Conservation (phyloP, 2,797 vertebrate genomes). For the Helarctos malayanus region DNA sequence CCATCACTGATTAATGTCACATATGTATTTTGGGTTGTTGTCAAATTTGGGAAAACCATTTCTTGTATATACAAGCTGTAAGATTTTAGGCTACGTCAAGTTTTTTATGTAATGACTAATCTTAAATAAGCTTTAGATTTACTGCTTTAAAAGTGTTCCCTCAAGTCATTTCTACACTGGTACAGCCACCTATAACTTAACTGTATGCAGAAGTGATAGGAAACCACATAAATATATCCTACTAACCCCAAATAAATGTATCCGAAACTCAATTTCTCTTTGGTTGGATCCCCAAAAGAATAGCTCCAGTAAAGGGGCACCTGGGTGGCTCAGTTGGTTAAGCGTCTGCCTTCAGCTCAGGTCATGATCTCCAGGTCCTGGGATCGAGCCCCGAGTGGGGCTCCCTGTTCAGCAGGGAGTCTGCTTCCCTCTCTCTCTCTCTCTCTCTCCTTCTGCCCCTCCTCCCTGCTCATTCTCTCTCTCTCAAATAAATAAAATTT, state of each 20-base stretch:
- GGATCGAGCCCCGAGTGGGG: no score
- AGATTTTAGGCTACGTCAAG: background rate
- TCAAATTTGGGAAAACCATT: background rate
- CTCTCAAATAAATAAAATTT: no score
- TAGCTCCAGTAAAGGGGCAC: background rate
- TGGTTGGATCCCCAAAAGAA: background rate
- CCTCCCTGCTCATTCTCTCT: no score
- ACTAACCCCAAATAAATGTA: conserved; percentile 9
- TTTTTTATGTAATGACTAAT: conserved; percentile 14
- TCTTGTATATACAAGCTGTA: background rate
- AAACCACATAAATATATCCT: conserved; percentile 29
- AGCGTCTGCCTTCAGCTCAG: no score
- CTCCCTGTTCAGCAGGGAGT: no score
- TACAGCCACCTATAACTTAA: background rate
- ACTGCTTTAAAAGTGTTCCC: conserved; percentile 1
- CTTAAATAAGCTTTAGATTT: conserved; percentile 38
- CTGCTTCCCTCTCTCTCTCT: no score
- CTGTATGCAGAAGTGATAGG: background rate
- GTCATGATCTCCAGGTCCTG: no score
- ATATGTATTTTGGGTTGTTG: conserved; percentile 13
- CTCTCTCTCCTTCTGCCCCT: no score
- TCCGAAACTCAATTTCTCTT: conserved; percentile 16
- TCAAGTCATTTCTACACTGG: background rate
- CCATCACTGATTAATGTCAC: conserved; percentile 12
- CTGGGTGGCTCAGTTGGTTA: no score